These are phyloP conservation scores for Lethrus apterus DNA, from an alignment of 1,140 invertebrate species.

Conservation along the genomic window DNA sequence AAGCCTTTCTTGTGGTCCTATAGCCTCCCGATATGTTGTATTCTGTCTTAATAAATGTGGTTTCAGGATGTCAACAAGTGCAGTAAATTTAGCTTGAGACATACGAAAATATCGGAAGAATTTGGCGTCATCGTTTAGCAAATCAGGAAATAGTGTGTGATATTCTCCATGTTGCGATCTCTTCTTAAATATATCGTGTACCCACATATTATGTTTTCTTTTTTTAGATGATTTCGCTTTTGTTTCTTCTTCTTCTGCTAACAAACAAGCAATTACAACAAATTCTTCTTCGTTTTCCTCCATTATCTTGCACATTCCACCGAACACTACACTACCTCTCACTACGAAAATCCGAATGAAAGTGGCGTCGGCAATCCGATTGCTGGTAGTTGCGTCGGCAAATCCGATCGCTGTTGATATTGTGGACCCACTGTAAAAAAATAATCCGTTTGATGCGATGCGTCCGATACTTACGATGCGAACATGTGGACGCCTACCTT, in stretches of 20 bases:
- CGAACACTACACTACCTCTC: not conserved
- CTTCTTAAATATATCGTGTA: slow-evolving; percentile 20
- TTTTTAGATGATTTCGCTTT: slow-evolving; percentile 10
- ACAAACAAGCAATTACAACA: slow-evolving; percentile 6
- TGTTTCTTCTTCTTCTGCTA: slow-evolving; percentile 20
- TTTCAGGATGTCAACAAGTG: slow-evolving; percentile 12
- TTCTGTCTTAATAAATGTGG: slow-evolving; percentile 2
- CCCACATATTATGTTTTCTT: slow-evolving; percentile 15
- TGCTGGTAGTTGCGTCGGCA: not conserved
- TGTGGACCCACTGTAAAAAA: slow-evolving; percentile 6
- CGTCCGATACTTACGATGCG: slow-evolving; percentile 10
- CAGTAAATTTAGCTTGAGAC: slow-evolving; percentile 16
- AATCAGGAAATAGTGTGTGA: slow-evolving; percentile 20
- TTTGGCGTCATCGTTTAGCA: slow-evolving; percentile 15
- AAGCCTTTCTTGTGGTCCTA: too few relatives aligned
- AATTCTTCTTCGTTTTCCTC: slow-evolving; percentile 11
- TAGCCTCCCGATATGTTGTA: too few relatives aligned
- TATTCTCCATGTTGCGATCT: slow-evolving; percentile 21
- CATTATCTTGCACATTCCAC: not conserved
- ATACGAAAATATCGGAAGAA: slow-evolving; percentile 21
- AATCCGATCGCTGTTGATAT: slow-evolving; percentile 5
- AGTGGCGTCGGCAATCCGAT: slow-evolving; percentile 1
- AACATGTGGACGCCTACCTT: too few relatives aligned
- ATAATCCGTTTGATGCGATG: slow-evolving; percentile 11
- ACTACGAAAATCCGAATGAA: slow-evolving; percentile 10